Evolutionary conservation across 2,113 vertebrate species (phyloP).

Genomic region (Notechis scutatus): DNA sequence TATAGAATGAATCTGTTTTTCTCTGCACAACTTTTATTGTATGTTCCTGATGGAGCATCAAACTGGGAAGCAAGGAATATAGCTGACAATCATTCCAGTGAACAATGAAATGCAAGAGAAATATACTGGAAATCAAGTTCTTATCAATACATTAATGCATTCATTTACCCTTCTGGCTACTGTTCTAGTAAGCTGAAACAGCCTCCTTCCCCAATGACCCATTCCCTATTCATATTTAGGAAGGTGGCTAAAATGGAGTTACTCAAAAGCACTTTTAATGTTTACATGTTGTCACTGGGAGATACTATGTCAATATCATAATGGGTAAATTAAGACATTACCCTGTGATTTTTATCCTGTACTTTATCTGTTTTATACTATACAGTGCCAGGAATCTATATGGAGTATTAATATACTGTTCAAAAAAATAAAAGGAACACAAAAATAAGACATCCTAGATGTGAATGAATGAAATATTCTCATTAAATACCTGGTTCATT

Average conservation of each 20-base stretch:
- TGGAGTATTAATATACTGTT: not conserved
- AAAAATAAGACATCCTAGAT: too few relatives aligned
- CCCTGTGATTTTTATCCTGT: not conserved
- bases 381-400: not conserved
- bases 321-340: not conserved
- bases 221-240: not conserved
- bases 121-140: not conserved
- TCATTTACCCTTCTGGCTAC: not conserved
- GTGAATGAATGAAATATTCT: too few relatives aligned
- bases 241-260: not conserved
- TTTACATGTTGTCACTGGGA: not conserved
- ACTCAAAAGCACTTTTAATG: not conserved
- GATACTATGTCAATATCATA: not conserved
- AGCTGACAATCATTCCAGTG: not conserved
- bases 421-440: too few relatives aligned
- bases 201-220: not conserved
- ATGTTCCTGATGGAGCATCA: not conserved
- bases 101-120: not conserved
- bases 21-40: not conserved
- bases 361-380: not conserved
- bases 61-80: not conserved
- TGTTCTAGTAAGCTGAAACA: not conserved
- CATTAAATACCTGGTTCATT: too few relatives aligned
- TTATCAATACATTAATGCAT: not conserved
- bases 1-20: not conserved